Conservation (phyloP, 2,888 invertebrate species). For the Pilophorus perplexus region DNA sequence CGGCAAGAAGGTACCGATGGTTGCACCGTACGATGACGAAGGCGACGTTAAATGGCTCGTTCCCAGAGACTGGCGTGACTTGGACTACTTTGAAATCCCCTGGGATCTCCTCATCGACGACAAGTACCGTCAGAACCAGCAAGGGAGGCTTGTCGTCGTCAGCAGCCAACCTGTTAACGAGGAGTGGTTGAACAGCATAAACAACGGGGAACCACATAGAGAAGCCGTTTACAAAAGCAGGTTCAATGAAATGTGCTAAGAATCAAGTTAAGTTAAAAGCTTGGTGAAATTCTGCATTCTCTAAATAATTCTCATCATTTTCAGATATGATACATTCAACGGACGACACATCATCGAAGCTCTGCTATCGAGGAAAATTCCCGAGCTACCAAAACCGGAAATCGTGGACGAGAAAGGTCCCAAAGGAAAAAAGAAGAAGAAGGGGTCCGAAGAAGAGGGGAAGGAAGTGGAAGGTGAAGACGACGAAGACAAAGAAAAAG, state of each 20-base stretch:
- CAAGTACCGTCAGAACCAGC: neutral
- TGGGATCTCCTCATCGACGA: slow-evolving; percentile 19
- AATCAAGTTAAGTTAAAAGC: neutral
- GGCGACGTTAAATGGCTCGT: slow-evolving; percentile 31
- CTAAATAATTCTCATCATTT: neutral
- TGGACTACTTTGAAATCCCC: slow-evolving; percentile 24
- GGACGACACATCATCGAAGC: slow-evolving; percentile 24
- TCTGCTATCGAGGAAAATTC: slow-evolving; percentile 1
- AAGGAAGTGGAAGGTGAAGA: neutral
- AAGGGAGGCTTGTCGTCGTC: slow-evolving; percentile 2
- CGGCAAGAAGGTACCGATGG: slow-evolving; percentile 18
- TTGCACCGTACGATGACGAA: slow-evolving; percentile 24
- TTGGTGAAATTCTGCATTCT: neutral
- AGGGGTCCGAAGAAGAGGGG: slow-evolving; percentile 1
- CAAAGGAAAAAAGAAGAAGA: neutral
- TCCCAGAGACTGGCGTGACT: slow-evolving; percentile 22
- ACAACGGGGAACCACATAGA: neutral
- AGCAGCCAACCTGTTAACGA: slow-evolving; percentile 2
- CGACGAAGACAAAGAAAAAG: neutral
- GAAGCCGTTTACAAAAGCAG: slow-evolving; percentile 12
- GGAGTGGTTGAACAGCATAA: neutral
- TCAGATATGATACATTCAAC: slow-evolving; percentile 23
- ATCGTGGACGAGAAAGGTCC: neutral
- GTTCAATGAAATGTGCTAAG: neutral
- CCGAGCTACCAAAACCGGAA: neutral